Evolutionary conservation across 1,140 invertebrate species (phyloP).

Genomic region (Drosophila sturtevanti): DNA sequence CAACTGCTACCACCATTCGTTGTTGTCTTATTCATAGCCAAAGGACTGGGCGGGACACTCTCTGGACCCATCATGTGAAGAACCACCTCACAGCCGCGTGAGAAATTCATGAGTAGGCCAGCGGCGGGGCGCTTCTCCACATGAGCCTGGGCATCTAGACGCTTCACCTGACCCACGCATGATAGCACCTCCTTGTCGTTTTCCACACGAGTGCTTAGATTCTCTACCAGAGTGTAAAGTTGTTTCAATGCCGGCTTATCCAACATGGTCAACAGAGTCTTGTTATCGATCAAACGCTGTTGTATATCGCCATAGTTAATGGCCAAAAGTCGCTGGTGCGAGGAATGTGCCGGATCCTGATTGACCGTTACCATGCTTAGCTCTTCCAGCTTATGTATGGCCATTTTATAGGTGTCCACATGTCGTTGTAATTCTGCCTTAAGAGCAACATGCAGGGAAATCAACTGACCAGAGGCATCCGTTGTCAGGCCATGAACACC

Average conservation of each 20-base stretch:
- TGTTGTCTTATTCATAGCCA: conserved; percentile 50
- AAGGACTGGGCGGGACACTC: conserved; percentile 49
- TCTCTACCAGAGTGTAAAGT: conserved; percentile 84
- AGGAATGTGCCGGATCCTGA: conserved; percentile 92
- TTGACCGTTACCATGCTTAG: conserved; percentile 87
- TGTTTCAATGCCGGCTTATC: conserved; percentile 87
- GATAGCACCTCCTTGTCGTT: conserved; percentile 89
- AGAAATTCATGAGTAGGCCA: conserved; percentile 92
- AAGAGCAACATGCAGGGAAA: conserved; percentile 88
- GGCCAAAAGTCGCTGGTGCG: conserved; percentile 94
- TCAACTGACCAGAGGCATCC: conserved; percentile 84
- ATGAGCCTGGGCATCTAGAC: conserved; percentile 84
- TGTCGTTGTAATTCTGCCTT: conserved; percentile 92
- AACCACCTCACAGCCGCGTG: conserved; percentile 90
- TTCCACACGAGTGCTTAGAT: conserved; percentile 86
- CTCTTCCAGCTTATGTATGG: conserved; percentile 93
- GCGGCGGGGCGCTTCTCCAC: conserved; percentile 87
- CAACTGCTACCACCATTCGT: conserved; percentile 85
- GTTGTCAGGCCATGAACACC: conserved; percentile 93
- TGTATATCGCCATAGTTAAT: conserved; percentile 92
- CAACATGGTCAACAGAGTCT: conserved; percentile 92
- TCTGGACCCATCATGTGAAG: conserved; percentile 88
- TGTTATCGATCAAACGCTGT: conserved; percentile 95
- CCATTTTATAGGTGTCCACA: conserved; percentile 93
- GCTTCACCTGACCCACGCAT: conserved; percentile 86